Evolutionary conservation across 2,888 invertebrate species (phyloP).

Genomic region (Malacosoma neustria): DNA sequence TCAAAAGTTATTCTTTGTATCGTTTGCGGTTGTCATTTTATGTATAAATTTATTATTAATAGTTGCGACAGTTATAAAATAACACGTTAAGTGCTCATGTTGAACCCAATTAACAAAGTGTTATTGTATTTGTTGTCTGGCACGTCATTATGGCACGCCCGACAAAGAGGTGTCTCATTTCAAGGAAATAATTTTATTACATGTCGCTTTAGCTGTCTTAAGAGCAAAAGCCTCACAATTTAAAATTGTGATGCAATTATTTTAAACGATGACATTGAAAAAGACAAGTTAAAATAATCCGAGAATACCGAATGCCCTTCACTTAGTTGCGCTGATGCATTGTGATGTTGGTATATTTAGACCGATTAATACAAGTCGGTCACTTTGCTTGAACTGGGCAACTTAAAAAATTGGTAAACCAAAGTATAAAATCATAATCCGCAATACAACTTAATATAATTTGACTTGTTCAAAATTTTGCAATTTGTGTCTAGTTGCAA

Average conservation of each 20-base stretch:
- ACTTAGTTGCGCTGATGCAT: conserved; percentile 65
- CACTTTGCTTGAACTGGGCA: conserved; percentile 38
- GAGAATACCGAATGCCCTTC: conserved; percentile 69
- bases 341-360: conserved; percentile 67
- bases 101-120: conserved; percentile 2
- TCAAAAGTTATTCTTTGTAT: not conserved
- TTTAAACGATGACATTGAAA: conserved; percentile 75
- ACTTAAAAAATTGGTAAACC: conserved; percentile 21
- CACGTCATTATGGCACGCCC: conserved; percentile 16
- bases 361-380: conserved; percentile 51
- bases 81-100: conserved; percentile 10
- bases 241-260: conserved; percentile 75
- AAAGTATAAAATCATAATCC: conserved; percentile 14
- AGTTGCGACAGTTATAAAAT: not conserved
- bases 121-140: conserved; percentile 8
- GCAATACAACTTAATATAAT: conserved; percentile 15
- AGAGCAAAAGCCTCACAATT: conserved; percentile 68
- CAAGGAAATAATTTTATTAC: conserved; percentile 67
- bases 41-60: not conserved
- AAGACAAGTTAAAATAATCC: conserved; percentile 73
- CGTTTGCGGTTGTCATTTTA: not conserved
- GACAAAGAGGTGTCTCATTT: conserved; percentile 54
- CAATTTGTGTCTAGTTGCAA: conserved; percentile 2
- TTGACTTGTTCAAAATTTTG: conserved; percentile 8
- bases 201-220: conserved; percentile 59